Conservation (phyloP, 2,888 invertebrate genomes). For the Lasioglossum leucozonium region DNA sequence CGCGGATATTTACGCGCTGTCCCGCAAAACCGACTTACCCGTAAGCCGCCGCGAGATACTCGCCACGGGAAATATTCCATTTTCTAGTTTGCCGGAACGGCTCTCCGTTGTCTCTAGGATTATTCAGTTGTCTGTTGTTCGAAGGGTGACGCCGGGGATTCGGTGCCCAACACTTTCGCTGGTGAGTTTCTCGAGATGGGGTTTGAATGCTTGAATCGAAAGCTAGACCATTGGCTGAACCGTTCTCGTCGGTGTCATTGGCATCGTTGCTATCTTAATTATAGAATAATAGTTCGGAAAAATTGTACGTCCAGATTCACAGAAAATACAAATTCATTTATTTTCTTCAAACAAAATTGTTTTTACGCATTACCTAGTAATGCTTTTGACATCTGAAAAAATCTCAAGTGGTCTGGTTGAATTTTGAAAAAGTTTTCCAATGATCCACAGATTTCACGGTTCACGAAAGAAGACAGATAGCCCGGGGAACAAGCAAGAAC, state of each 20-base stretch:
- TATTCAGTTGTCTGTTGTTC: neutral
- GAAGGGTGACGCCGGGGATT: neutral
- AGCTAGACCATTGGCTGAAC: neutral
- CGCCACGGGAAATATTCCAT: neutral
- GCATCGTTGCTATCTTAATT: no score
- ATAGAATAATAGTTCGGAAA: no score
- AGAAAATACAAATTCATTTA: no score
- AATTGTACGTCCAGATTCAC: neutral
- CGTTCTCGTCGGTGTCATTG: neutral
- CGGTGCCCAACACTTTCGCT: slow-evolving; percentile 3
- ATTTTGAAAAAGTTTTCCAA: no score
- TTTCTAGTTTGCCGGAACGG: slow-evolving; percentile 6
- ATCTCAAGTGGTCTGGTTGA: no score
- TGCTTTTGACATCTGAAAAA: no score
- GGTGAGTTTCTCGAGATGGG: neutral
- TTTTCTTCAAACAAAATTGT: no score
- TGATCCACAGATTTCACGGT: no score
- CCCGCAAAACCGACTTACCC: neutral
- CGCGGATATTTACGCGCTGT: slow-evolving; percentile 12
- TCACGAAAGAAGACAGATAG: no score
- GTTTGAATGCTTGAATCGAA: neutral
- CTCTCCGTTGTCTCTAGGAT: neutral
- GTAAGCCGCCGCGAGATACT: neutral
- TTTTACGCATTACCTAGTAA: no score
- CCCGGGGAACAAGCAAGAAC: slow-evolving; percentile 63